These are phyloP conservation scores for Megaceryle alcyon DNA, from an alignment of 2,797 vertebrate genomes.

Conservation along the genomic window DNA sequence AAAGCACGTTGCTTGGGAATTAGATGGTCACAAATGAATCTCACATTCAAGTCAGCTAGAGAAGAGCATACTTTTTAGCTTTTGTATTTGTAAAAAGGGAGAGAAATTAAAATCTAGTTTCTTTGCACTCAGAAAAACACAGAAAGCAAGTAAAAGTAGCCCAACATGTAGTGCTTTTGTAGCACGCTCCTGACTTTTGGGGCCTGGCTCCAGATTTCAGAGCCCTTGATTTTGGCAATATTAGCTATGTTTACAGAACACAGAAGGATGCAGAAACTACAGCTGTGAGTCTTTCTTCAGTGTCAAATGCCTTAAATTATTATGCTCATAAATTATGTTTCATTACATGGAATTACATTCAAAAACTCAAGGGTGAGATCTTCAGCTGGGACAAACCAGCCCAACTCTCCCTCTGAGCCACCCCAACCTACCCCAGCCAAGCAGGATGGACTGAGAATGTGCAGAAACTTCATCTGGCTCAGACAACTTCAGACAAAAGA, in stretches of 20 bases:
- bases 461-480: background rate
- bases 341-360: conserved; percentile 67
- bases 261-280: conserved; percentile 6
- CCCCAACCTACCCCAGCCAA: background rate
- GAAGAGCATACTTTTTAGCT: background rate
- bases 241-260: conserved; percentile 33
- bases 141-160: background rate
- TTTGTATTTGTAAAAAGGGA: background rate
- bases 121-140: background rate
- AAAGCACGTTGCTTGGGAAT: background rate
- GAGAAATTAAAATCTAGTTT: background rate
- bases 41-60: background rate
- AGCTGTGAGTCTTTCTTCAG: conserved; percentile 25
- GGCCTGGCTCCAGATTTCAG: background rate
- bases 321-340: conserved; percentile 72
- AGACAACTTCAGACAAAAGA: background rate
- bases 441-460: background rate
- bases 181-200: background rate
- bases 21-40: background rate
- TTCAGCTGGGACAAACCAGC: conserved; percentile 25
- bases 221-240: background rate
- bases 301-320: conserved; percentile 61
- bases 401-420: background rate
- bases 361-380: conserved; percentile 36
- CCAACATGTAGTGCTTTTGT: fast-evolving